A percentile compares a stretch with the other conserved stretches of the same genome.
These are phyloP conservation scores for Pollicipes pollicipes DNA, from an alignment of 1,140 invertebrate genomes.

Conservation along the genomic window DNA sequence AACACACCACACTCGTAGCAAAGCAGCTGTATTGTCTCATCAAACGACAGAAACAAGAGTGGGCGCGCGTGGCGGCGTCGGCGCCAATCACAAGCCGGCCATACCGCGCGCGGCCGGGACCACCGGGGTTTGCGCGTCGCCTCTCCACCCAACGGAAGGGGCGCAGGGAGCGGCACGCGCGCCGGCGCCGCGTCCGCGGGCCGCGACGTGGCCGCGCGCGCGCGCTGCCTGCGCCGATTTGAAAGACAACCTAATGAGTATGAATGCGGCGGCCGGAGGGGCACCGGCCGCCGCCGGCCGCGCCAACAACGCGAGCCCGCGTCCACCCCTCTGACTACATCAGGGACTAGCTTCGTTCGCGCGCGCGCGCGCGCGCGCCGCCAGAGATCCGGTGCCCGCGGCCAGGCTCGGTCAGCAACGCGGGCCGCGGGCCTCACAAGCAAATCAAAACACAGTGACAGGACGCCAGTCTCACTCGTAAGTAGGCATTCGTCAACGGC, in stretches of 20 bases:
- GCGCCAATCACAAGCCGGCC: not conserved
- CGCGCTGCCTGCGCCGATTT: not conserved
- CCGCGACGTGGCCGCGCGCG: too few species aligned
- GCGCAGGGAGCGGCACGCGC: too few species aligned
- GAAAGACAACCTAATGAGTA: slow-evolving; percentile 2
- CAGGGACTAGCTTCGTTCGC: not conserved
- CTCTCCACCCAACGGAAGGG: not conserved
- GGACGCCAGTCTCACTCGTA: too few species aligned
- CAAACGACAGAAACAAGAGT: not conserved
- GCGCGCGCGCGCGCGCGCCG: too few species aligned
- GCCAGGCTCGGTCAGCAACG: too few species aligned
- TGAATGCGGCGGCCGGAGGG: not conserved
- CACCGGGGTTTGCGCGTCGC: too few species aligned
- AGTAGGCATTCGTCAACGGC: not conserved
- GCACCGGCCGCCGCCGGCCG: too few species aligned
- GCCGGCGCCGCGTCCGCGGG: too few species aligned
- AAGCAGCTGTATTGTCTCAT: not conserved
- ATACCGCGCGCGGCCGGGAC: too few species aligned
- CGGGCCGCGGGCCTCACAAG: not conserved
- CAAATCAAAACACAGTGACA: not conserved
- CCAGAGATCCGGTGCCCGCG: too few species aligned
- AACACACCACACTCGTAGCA: not conserved
- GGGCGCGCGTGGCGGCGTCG: too few species aligned
- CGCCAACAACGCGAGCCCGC: too few species aligned
- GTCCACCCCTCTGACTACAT: not conserved